phyloP scores from a whole-genome alignment of 2,113 vertebrate species.

The Mohoua ochrocephala region DNA sequence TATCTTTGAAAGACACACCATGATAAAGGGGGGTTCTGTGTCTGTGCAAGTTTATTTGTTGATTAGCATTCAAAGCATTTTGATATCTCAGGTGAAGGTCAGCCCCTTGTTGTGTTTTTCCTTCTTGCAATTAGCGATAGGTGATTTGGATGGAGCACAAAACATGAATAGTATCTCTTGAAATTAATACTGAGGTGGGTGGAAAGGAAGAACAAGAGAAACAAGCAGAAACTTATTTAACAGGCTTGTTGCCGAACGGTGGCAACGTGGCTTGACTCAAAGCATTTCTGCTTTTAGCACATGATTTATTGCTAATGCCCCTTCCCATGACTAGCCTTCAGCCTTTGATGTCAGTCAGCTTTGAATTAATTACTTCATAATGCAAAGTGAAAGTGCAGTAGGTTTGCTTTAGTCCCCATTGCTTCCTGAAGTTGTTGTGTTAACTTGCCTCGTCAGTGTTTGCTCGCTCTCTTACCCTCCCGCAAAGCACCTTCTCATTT shows the following conservation, averaged over 20 bases:
- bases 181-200: constrained; percentile 8
- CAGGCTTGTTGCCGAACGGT: constrained; percentile 12
- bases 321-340: constrained; percentile 34
- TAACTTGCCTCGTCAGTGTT: neutral
- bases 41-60: neutral
- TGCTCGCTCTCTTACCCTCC: neutral
- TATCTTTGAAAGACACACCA: neutral
- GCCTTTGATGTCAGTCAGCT: constrained; percentile 57
- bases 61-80: neutral
- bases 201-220: constrained; percentile 40
- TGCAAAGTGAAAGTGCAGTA: neutral
- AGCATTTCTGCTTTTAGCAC: constrained; percentile 43
- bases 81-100: neutral
- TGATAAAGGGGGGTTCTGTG: neutral
- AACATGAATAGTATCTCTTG: neutral
- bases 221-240: constrained; percentile 34
- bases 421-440: neutral
- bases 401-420: neutral
- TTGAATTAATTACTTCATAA: constrained; percentile 38
- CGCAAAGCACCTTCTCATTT: neutral
- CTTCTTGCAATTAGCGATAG: neutral
- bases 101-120: neutral
- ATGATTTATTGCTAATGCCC: constrained; percentile 51
- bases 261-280: constrained; percentile 10
- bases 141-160: neutral